These are phyloP conservation scores for Spinibarbus caldwelli DNA, from an alignment of 2,797 vertebrate genomes.

Conservation along the genomic window DNA sequence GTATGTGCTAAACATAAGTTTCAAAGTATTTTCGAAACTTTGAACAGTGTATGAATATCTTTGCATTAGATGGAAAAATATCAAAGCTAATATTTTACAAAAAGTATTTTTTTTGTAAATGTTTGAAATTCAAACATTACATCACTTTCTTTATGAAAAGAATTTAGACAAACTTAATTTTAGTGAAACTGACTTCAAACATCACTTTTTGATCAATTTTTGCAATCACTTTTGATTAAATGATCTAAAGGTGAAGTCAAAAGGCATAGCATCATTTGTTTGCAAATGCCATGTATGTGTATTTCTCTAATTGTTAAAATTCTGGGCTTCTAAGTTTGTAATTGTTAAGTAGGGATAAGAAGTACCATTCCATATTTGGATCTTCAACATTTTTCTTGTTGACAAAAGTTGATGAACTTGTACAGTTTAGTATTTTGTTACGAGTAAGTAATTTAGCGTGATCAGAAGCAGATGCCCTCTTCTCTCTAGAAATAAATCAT, in stretches of 20 bases:
- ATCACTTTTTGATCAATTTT: neutral
- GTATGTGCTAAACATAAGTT: no score
- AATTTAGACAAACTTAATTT: neutral
- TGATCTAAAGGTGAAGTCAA: neutral
- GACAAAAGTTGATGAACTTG: neutral
- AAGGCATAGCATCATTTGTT: neutral
- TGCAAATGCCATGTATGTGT: neutral
- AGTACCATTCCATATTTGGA: constrained; percentile 1
- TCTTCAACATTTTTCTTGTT: constrained; percentile 13
- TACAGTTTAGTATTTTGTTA: constrained; percentile 14
- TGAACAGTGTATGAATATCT: neutral
- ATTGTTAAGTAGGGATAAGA: neutral
- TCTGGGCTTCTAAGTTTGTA: neutral
- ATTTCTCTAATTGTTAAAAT: neutral
- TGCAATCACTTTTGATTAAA: neutral
- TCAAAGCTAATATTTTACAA: neutral
- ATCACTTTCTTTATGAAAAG: neutral
- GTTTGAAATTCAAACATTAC: neutral
- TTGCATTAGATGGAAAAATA: neutral
- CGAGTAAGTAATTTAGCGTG: neutral
- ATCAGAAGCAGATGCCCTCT: constrained; percentile 37
- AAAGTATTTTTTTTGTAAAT: neutral
- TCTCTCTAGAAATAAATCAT: constrained; percentile 10
- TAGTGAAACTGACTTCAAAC: neutral
- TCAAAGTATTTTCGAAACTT: no score